These are phyloP conservation scores for Hesperophylax magnus DNA, from an alignment of 1,140 invertebrate genomes.

Conservation along the genomic window DNA sequence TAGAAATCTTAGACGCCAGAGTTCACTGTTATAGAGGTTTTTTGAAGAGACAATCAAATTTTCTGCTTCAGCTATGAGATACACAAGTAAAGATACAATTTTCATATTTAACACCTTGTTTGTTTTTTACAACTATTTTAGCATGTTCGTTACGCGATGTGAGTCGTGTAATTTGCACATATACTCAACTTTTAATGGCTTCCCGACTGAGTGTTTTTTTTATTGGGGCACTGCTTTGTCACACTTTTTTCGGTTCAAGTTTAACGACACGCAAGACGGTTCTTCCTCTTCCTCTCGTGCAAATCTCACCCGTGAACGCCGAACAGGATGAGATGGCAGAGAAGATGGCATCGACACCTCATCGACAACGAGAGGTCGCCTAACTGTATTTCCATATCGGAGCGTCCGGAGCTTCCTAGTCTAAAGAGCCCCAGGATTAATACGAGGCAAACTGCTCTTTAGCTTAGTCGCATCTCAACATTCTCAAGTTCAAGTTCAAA, in stretches of 20 bases:
- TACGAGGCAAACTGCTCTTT: constrained; percentile 41
- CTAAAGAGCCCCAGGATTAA: constrained; percentile 43
- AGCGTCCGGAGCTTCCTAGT: constrained; percentile 45
- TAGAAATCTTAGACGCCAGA: background rate
- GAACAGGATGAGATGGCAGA: constrained; percentile 51
- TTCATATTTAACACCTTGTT: no score
- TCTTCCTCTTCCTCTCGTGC: constrained; percentile 38
- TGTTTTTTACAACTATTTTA: no score
- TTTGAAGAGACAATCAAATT: no score
- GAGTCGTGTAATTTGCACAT: constrained; percentile 3
- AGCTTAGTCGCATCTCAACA: constrained; percentile 45
- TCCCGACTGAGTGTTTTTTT: constrained; percentile 13
- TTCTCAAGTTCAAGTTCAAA: constrained; percentile 31
- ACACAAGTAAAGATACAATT: no score
- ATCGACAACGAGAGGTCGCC: constrained; percentile 51
- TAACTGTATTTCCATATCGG: constrained; percentile 55
- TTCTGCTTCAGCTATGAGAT: no score
- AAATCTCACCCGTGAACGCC: constrained; percentile 31
- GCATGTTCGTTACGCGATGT: no score
- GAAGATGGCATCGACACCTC: constrained; percentile 51
- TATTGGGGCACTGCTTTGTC: constrained; percentile 7
- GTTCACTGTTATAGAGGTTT: no score
- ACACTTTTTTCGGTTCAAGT: constrained; percentile 34
- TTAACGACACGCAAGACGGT: constrained; percentile 22
- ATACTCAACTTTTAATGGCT: constrained; percentile 10